Conservation (phyloP, 2,113 vertebrate genomes). For the Shinisaurus crocodilurus region DNA sequence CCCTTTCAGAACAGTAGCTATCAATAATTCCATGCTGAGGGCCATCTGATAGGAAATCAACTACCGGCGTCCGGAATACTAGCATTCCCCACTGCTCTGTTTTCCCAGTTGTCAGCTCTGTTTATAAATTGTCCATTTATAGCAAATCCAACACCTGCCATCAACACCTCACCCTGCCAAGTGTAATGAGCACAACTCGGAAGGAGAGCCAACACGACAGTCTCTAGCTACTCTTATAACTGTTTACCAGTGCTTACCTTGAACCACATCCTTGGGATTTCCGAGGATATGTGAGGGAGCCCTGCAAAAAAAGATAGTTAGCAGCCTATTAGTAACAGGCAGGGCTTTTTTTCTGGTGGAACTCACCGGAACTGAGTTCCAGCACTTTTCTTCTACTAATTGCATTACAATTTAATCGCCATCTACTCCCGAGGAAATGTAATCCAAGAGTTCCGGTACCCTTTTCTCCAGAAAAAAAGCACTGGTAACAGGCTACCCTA, state of each 20-base stretch:
- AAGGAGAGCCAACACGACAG: constrained; percentile 43
- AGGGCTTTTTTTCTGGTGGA: no score
- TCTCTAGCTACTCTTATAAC: constrained; percentile 16
- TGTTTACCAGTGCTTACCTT: constrained; percentile 30
- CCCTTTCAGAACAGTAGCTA: constrained; percentile 35
- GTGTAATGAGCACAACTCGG: constrained; percentile 42
- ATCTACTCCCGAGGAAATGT: no score
- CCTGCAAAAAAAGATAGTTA: constrained; percentile 14
- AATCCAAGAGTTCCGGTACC: no score
- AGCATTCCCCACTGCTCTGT: constrained; percentile 59
- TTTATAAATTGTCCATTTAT: constrained; percentile 85
- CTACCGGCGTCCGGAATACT: constrained; percentile 69
- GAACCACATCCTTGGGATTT: constrained; percentile 55
- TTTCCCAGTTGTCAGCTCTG: constrained; percentile 84
- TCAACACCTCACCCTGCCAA: constrained; percentile 77
- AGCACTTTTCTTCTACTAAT: no score
- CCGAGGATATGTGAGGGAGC: constrained; percentile 21
- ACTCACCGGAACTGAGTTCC: no score
- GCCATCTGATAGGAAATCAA: constrained; percentile 63
- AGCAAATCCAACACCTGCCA: constrained; percentile 82
- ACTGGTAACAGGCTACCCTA: constrained; percentile 37
- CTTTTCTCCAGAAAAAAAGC: no score
- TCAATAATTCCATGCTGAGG: constrained; percentile 41
- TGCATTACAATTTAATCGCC: no score
- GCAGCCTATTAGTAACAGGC: background rate